Evolutionary conservation across 1,140 invertebrate species (phyloP).

Genomic region (Macrobrachium nipponense): DNA sequence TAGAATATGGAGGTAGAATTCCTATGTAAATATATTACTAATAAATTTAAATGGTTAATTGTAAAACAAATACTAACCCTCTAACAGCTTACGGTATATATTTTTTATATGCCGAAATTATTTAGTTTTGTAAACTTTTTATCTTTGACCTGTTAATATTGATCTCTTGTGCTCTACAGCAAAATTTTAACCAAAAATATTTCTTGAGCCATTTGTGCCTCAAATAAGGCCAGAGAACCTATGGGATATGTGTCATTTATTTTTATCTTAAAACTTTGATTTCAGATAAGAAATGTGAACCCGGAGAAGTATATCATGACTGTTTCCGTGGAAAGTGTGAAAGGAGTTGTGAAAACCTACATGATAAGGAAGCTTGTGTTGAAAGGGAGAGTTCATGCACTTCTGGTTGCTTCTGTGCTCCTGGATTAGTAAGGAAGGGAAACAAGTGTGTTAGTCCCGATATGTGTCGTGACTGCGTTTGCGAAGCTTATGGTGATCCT

Average conservation of each 20-base stretch:
- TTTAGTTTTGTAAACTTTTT: too few relatives aligned
- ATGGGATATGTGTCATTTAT: background rate
- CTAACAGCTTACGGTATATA: too few relatives aligned
- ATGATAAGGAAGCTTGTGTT: conserved; percentile 74
- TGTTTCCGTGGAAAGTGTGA: conserved; percentile 82
- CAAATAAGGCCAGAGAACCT: too few relatives aligned
- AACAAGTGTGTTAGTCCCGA: conserved; percentile 78
- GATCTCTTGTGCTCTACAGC: too few relatives aligned
- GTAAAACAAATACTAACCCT: too few relatives aligned
- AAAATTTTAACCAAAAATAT: too few relatives aligned
- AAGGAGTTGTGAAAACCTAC: conserved; percentile 76
- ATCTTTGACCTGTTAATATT: too few relatives aligned
- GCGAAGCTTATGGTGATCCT: conserved; percentile 85
- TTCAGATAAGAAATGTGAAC: conserved; percentile 76
- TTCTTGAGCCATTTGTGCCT: too few relatives aligned
- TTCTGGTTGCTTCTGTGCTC: conserved; percentile 86
- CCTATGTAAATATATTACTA: too few relatives aligned
- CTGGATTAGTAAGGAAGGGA: conserved; percentile 78
- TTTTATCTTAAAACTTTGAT: conserved; percentile 25
- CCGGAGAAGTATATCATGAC: conserved; percentile 82
- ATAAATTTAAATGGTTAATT: too few relatives aligned
- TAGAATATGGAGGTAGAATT: too few relatives aligned
- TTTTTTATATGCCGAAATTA: too few relatives aligned
- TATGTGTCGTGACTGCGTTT: conserved; percentile 84
- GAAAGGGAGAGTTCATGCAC: conserved; percentile 77